Percentiles rank a stretch among this genome's conserved stretches.
Evolutionary conservation across 2,888 invertebrate genomes (phyloP).

Genomic region (Lithophane socia): DNA sequence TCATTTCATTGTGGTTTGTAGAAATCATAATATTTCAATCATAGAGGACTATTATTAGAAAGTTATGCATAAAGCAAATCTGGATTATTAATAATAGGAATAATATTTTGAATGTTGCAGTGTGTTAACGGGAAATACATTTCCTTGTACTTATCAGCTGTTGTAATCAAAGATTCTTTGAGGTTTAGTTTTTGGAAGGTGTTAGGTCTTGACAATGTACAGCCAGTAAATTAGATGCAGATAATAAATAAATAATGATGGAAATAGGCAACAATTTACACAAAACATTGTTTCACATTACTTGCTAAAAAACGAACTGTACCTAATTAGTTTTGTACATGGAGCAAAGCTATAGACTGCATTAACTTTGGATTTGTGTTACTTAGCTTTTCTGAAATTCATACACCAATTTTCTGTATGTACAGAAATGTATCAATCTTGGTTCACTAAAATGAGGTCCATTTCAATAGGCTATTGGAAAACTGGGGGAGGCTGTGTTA

Average conservation of each 20-base stretch:
- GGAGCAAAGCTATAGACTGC: background rate
- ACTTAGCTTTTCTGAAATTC: background rate
- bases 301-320: background rate
- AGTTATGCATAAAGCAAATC: background rate
- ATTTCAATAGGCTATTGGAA: background rate
- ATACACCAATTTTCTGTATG: background rate
- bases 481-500: background rate
- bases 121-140: background rate
- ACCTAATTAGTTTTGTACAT: background rate
- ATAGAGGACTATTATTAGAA: conserved; percentile 2
- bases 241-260: too few species aligned
- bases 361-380: background rate
- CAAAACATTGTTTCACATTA: background rate
- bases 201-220: background rate
- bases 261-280: background rate
- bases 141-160: background rate
- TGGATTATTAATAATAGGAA: background rate
- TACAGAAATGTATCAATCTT: too few species aligned
- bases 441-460: too few species aligned
- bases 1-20: conserved; percentile 10
- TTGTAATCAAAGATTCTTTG: background rate
- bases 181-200: background rate
- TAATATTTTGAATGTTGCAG: background rate
- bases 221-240: background rate
- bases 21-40: conserved; percentile 1